Conservation (phyloP, 2,797 vertebrate genomes). For the Oceanodroma leucorhoa region DNA sequence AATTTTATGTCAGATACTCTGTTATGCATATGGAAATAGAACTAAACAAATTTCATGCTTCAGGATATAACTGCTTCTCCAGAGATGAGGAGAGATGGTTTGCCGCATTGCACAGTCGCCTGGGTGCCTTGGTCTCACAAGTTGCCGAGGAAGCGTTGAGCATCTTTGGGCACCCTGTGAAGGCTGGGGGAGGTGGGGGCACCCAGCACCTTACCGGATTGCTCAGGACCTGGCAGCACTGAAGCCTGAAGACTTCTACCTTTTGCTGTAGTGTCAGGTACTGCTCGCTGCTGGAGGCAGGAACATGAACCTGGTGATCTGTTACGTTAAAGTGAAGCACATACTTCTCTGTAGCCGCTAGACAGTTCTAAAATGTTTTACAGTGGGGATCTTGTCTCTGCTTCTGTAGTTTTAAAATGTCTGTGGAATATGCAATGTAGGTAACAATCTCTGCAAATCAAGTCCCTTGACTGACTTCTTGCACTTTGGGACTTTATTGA, state of each 20-base stretch:
- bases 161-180: background rate
- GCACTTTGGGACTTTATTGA: background rate
- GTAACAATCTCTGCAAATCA: background rate
- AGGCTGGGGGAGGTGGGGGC: background rate
- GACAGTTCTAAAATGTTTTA: background rate
- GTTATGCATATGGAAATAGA: background rate
- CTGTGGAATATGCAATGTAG: background rate
- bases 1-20: conserved; percentile 21
- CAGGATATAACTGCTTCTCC: background rate
- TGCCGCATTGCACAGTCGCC: background rate
- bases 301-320: background rate
- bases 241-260: background rate
- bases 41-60: background rate
- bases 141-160: background rate
- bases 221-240: background rate
- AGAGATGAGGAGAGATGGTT: background rate
- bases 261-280: background rate
- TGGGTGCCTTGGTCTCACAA: background rate
- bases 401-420: background rate
- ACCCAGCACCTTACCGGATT: background rate
- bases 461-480: background rate
- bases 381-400: background rate
- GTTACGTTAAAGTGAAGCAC: background rate
- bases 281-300: background rate
- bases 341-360: background rate